Base-by-base conservation (phyloP, 2,113 vertebrate species). In the Gobius niger region DNA sequence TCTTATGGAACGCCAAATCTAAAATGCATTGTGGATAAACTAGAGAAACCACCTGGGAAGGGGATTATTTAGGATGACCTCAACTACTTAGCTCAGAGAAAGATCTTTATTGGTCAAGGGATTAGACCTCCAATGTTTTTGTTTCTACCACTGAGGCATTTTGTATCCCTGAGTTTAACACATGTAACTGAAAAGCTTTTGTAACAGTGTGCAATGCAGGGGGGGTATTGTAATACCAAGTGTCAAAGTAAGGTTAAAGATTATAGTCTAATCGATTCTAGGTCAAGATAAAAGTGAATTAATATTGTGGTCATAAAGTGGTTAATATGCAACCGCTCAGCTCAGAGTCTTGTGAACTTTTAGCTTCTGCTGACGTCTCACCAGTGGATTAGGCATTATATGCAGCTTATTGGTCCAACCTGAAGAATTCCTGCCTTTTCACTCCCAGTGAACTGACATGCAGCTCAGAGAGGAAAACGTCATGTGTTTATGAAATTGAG, bases 321-420 rank as follows among this genome's bases (percentile, higher is more conserved):
- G 91, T 92, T 91, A 90, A 92, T 89, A 77, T 84, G 68, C 83
- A 88, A 90, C 89, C 69, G 52, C 57, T 68, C 47, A 59, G 42
- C 64, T 82, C 59, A 59, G 65, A 49, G 73, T 75, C 83, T 80
- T 83, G 82, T 75, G 82, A 84, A 84, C 78, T 75, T 82, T 87
- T 78, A 52, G 77, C 82, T 82, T 77, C 72, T 63, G 63, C 77
- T 86, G 79, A 74, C 63, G 46, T 72, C 69, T 86, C 82, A 68
- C 67, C 63, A 16, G 49, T 60, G 78, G 79, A 87, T 89, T 85
- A 89, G 70, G 63, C 70, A 83, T 87, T 85, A 75, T 85, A 75
- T 52, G 13, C 14, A 76, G 80, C 67, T 18, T 54, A 47, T 72
- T 84, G 69, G 80, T 77, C 15, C n/a, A 63, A 60, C 68, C 64